Conservation (phyloP, 2,113 vertebrate species). For the Crocuta crocuta region DNA sequence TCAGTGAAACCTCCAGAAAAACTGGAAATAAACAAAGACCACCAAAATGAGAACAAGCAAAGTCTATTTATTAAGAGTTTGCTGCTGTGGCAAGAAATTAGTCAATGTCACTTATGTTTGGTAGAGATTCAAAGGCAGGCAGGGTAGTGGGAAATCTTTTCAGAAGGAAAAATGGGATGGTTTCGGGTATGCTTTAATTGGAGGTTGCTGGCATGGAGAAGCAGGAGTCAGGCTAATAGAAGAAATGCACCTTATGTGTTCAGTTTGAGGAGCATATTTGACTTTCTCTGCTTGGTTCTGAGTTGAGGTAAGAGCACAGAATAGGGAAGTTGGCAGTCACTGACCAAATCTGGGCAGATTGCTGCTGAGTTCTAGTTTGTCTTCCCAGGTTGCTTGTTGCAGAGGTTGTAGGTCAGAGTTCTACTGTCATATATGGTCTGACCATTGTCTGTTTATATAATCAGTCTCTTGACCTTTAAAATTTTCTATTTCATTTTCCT, state of each 20-base stretch:
- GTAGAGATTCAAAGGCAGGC: not conserved
- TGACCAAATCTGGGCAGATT: not conserved
- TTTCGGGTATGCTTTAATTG: not conserved
- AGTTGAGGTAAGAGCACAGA: not conserved
- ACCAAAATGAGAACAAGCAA: not conserved
- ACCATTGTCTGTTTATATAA: not conserved
- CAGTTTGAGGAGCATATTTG: not conserved
- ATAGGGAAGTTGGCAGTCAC: not conserved
- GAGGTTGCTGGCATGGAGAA: not conserved
- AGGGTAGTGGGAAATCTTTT: not conserved
- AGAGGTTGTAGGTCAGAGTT: not conserved
- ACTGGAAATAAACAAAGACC: not conserved
- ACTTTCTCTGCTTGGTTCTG: not conserved
- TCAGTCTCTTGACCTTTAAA: not conserved
- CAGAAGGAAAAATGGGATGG: not conserved
- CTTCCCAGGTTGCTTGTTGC: not conserved
- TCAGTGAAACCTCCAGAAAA: not conserved
- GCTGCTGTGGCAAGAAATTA: not conserved
- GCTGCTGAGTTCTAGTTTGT: not conserved
- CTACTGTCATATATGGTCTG: not conserved
- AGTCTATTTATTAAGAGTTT: not conserved
- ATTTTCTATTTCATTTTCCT: conserved; percentile 22
- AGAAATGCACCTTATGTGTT: not conserved
- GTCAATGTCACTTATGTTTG: not conserved
- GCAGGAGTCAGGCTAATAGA: not conserved